Conservation (phyloP, 2,797 vertebrate genomes). For the Myoxocephalus aenaeus region DNA sequence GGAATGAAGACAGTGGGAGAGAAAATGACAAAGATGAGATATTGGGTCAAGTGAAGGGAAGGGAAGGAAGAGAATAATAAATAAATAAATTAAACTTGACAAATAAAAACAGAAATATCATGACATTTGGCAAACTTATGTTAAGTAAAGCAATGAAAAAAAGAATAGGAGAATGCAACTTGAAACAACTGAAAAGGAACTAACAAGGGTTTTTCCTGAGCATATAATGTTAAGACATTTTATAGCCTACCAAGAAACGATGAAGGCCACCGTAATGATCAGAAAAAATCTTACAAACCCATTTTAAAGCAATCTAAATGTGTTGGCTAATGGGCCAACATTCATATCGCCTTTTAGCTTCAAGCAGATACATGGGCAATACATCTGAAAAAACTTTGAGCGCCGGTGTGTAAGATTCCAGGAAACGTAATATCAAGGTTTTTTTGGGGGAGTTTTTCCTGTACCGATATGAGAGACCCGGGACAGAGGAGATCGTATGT, state of each 20-base stretch:
- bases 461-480: no score
- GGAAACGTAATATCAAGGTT: neutral
- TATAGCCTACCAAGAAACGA: neutral
- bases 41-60: conserved; percentile 29
- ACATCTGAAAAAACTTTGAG: neutral
- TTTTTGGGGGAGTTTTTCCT: no score
- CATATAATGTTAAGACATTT: neutral
- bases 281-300: neutral
- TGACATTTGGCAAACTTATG: conserved; percentile 24
- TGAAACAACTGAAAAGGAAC: neutral
- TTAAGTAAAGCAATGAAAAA: conserved; percentile 21
- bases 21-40: conserved; percentile 43
- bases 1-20: conserved; percentile 55
- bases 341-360: neutral
- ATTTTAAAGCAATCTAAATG: neutral
- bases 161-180: neutral
- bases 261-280: conserved; percentile 11
- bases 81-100: conserved; percentile 44
- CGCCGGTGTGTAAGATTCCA: neutral
- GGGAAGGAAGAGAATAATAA: conserved; percentile 20
- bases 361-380: neutral
- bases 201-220: neutral
- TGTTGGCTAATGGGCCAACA: neutral
- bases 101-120: conserved; percentile 41
- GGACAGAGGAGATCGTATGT: no score